phyloP scores from a whole-genome alignment of 2,888 invertebrate genomes.

The Nipponacmea schrenckii region DNA sequence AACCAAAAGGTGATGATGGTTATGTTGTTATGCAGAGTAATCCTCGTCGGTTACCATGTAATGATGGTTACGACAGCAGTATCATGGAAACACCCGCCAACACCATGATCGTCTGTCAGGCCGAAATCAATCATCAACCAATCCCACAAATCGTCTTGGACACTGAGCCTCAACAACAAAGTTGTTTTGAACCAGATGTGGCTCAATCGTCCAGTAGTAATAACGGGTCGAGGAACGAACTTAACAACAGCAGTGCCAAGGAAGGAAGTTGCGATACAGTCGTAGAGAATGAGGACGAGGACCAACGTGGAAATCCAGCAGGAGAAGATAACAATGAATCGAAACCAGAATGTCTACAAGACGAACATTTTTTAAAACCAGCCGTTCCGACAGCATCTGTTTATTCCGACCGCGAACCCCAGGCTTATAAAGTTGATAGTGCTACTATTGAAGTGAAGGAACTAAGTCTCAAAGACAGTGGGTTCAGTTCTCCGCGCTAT shows the following conservation, averaged over 20 bases:
- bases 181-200: slow-evolving; percentile 14
- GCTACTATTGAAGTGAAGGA: slow-evolving; percentile 31
- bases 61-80: slow-evolving; percentile 3
- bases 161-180: slow-evolving; percentile 16
- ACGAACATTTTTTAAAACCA: neutral
- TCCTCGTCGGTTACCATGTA: slow-evolving; percentile 1
- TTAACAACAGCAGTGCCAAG: slow-evolving; percentile 10
- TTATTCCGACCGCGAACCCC: slow-evolving; percentile 6
- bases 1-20: slow-evolving; percentile 2
- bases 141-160: slow-evolving; percentile 23
- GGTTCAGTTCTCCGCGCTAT: slow-evolving; percentile 52
- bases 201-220: slow-evolving; percentile 20
- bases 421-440: slow-evolving; percentile 22
- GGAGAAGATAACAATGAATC: slow-evolving; percentile 41
- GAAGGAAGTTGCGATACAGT: neutral
- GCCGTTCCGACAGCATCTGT: slow-evolving; percentile 11
- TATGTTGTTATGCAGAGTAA: neutral
- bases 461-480: slow-evolving; percentile 52
- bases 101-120: slow-evolving; percentile 22
- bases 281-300: neutral
- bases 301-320: neutral
- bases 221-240: slow-evolving; percentile 21
- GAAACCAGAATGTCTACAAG: slow-evolving; percentile 19
- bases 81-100: neutral
- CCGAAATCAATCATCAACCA: slow-evolving; percentile 24